Base-by-base conservation (phyloP, 2,113 vertebrate genomes). In the Ageneiosus marmoratus region DNA sequence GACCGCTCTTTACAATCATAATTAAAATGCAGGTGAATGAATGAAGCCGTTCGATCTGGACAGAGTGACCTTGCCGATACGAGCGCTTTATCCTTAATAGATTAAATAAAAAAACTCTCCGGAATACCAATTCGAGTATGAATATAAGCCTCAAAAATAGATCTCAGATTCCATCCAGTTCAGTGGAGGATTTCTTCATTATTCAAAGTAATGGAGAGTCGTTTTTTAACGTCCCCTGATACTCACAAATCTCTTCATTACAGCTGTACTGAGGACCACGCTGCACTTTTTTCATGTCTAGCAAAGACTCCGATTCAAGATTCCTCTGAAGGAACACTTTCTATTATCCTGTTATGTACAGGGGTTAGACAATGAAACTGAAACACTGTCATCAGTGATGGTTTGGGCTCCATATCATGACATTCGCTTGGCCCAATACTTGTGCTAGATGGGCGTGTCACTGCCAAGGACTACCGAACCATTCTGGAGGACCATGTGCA, bases 1-100 rank as follows among this genome's bases (percentile, higher is more conserved):
- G 41, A 81, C 81, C 56, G 56, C 85, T 83, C 55, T 74, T 24
- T 22, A 53, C 83, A 83, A 86, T 86, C 69, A 81, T 83, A 83
- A 88, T 90, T 88, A 87, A 84, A 86, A 77, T 46, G 67, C 53
- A 56, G 86, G 80, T 77, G 75, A 82, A 81, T 32, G 50, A 81
- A 86, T 78, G 22, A 76, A 73, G 80, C 51, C 41, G 8, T 44
- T 34, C 65, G 41, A 88, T 83, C 76, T 22, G 27, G 6, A 83
- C 80, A 4, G 32, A 81, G 18, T 85, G 81, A 90, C 86, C 80
- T 85, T 80, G 77, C 56, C 67, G 51, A 58, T 74, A 69, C 83
- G 56, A 63, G 83, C 62, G 62, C 81, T 86, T 85, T 74, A 81
- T 85, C 77, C 73, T 73, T 82, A 86, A 80, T 72, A 62, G 77